Base-by-base conservation (phyloP, 2,113 vertebrate species). In the Peucedramus taeniatus region DNA sequence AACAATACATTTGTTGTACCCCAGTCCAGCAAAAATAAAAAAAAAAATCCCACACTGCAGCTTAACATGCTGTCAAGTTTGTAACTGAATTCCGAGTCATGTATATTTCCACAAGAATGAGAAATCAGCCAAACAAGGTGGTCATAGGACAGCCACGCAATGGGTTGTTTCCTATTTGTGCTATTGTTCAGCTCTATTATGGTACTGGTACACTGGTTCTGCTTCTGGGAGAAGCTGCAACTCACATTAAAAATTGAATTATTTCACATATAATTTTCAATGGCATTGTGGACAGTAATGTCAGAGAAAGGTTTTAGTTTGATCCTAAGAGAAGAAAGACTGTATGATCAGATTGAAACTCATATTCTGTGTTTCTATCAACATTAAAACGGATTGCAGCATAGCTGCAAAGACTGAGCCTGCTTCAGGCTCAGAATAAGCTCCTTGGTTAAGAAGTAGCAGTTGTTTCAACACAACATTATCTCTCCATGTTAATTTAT, bases 401-500 rank as follows among this genome's bases (percentile, higher is more conserved):
- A 49, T 4, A 89, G 18, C n/a, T 71, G 20, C 0, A 0, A 79
- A 63, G 37, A 28, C 19, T 47, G 33, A 88, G 31, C 0, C 5
- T 5, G 1, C 33, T 83, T 54, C 44, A 74, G 31, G 16, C 60
- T 93, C 23, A 76, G 57, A 85, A 68, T 39, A 90, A 83, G 17
- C 57, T 85, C 78, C 11, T 35, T 82, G 30, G 30, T 87, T 87
- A 72, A 40, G 44, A 87, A 75, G 63, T 4, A 86, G 26, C 47
- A 70, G 6, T 78, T 87, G 20, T 76, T 92, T 85, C 78, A 80
- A 56, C 9, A 31, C 18, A 86, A 69, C 1, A 1, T 54, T 88
- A 63, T 65, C 51, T 87, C 31, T 79, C 30, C 31, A 12, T 74
- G 77, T 42, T 95, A 87, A 95, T 89, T 94, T 56, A 87, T 89